phyloP scores from a whole-genome alignment of 2,797 vertebrate genomes.

The Psittacula derbiana region DNA sequence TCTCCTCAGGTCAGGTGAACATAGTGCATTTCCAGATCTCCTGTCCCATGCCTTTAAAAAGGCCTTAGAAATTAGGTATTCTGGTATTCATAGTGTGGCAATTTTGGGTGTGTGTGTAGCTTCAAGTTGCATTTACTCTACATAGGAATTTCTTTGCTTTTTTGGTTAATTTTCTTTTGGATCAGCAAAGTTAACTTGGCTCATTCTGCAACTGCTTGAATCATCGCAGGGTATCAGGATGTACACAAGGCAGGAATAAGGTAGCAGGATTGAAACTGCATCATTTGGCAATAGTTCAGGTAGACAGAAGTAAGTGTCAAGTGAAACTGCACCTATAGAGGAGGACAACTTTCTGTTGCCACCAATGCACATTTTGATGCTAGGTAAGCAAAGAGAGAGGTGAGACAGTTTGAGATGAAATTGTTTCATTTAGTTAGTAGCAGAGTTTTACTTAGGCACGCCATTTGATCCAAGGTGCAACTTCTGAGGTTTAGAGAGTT shows the following conservation, averaged over 20 bases:
- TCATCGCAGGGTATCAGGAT: background rate
- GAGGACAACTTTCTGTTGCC: background rate
- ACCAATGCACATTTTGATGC: background rate
- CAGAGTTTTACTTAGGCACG: background rate
- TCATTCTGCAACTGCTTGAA: background rate
- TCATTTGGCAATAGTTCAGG: background rate
- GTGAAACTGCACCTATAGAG: background rate
- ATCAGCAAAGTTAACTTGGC: background rate
- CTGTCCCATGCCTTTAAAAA: background rate
- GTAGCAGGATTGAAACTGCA: background rate
- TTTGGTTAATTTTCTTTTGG: background rate
- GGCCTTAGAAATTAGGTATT: background rate
- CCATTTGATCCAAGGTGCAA: background rate
- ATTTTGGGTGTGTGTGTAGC: rapidly evolving
- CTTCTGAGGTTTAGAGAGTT: background rate
- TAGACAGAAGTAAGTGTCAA: background rate
- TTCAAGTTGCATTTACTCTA: background rate
- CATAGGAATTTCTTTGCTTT: background rate
- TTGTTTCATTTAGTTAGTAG: background rate
- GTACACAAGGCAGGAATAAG: background rate
- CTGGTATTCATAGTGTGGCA: background rate
- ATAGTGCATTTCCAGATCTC: background rate
- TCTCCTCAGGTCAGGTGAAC: background rate
- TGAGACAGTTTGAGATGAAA: background rate
- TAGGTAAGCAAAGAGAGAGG: background rate